These are phyloP conservation scores for Venturia canescens DNA, from an alignment of 1,140 invertebrate genomes.

Conservation along the genomic window DNA sequence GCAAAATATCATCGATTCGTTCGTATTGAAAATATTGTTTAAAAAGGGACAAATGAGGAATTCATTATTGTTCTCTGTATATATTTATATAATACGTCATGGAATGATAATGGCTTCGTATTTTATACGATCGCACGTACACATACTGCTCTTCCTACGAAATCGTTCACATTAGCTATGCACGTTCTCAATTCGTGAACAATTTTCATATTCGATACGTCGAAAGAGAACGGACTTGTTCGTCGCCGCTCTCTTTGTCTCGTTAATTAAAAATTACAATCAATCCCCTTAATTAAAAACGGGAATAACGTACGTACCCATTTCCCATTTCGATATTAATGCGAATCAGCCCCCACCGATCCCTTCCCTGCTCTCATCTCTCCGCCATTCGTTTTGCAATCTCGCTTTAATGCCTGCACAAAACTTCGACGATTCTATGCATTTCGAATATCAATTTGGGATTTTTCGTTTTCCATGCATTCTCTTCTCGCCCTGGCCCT, in stretches of 20 bases:
- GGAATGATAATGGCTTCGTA: background rate
- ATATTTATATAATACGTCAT: background rate
- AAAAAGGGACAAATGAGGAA: background rate
- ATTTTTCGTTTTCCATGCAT: conserved; percentile 32
- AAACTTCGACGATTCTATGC: conserved; percentile 43
- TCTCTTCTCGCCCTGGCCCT: background rate
- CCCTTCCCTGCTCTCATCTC: conserved; percentile 21
- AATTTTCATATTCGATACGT: conserved; percentile 23
- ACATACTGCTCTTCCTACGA: background rate
- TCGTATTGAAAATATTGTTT: too few relatives aligned
- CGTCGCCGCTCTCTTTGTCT: conserved; percentile 17
- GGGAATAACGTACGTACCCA: conserved; percentile 16
- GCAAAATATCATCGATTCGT: too few relatives aligned
- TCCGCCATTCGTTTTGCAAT: background rate
- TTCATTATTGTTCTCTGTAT: background rate
- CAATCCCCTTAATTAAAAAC: conserved; percentile 43
- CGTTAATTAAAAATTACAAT: conserved; percentile 46
- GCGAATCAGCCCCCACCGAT: conserved; percentile 21
- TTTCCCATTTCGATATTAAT: conserved; percentile 34
- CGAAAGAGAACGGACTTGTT: conserved; percentile 14
- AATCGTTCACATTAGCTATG: conserved; percentile 5
- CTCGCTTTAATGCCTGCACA: conserved; percentile 37
- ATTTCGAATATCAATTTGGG: conserved; percentile 45
- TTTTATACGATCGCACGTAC: background rate
- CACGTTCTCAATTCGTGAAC: background rate